These are phyloP conservation scores for Meganola albula DNA, from an alignment of 2,888 invertebrate genomes.

Conservation along the genomic window DNA sequence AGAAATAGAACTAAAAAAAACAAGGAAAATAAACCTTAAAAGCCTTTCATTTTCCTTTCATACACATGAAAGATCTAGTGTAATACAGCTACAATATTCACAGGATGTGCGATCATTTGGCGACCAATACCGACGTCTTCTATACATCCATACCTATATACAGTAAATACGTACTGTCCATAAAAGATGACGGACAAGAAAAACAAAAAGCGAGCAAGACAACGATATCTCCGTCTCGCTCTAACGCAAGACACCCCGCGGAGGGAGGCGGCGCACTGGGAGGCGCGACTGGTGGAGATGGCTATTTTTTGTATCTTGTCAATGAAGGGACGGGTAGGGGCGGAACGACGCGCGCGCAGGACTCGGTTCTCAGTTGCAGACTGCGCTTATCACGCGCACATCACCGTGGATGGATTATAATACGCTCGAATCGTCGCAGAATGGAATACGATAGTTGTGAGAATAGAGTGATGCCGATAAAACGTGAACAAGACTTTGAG, in stretches of 20 bases:
- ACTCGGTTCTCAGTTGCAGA: constrained; percentile 48
- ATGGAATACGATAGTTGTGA: constrained; percentile 67
- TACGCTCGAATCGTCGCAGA: constrained; percentile 25
- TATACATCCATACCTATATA: constrained; percentile 35
- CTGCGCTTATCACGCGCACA: constrained; percentile 47
- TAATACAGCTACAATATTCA: too few species aligned
- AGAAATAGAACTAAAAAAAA: too few species aligned
- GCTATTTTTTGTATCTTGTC: constrained; percentile 74
- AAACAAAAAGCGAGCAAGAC: constrained; percentile 57
- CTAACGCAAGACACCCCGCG: constrained; percentile 31
- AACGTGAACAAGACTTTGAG: constrained; percentile 58
- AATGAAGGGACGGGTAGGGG: constrained; percentile 72
- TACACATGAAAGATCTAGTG: not conserved
- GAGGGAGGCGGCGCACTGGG: constrained; percentile 59
- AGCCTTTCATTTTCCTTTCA: constrained; percentile 1
- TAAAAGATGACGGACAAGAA: constrained; percentile 71
- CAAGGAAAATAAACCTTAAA: not conserved
- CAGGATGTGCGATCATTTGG: constrained; percentile 64
- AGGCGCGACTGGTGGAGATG: constrained; percentile 56
- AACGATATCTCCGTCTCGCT: constrained; percentile 47
- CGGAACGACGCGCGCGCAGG: constrained; percentile 50
- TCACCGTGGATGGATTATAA: constrained; percentile 29
- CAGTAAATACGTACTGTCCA: constrained; percentile 55
- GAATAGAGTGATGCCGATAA: constrained; percentile 53
- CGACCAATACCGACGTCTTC: constrained; percentile 38